These are phyloP conservation scores for Osmerus mordax DNA, from an alignment of 2,113 vertebrate genomes.

Conservation along the genomic window DNA sequence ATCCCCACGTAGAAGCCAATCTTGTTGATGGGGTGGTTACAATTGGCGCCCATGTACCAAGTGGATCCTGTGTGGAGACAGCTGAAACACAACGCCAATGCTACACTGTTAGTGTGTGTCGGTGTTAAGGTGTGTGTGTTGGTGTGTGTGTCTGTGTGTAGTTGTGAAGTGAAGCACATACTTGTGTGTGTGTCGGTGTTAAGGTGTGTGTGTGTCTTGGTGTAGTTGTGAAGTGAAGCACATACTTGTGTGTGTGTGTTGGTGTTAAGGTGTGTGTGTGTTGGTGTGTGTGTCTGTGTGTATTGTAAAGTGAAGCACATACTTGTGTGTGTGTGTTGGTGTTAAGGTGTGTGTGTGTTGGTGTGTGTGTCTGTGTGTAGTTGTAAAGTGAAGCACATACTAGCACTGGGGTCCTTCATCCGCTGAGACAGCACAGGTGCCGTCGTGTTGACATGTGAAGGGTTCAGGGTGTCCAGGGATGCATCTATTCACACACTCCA, in stretches of 20 bases:
- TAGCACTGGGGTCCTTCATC: conserved; percentile 26
- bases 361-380: neutral
- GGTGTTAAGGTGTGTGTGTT: neutral
- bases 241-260: conserved; percentile 24
- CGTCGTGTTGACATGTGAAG: conserved; percentile 8
- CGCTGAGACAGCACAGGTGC: conserved; percentile 25
- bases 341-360: too few relatives aligned
- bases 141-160: too few relatives aligned
- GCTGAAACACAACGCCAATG: conserved; percentile 10
- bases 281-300: too few relatives aligned
- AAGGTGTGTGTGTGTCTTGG: too few relatives aligned
- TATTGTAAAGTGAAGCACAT: too few relatives aligned
- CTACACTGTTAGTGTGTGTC: neutral
- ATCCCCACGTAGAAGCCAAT: conserved; percentile 39
- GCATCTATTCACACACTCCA: conserved; percentile 24
- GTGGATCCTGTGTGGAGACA: conserved; percentile 9
- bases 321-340: too few relatives aligned
- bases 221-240: neutral
- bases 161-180: too few relatives aligned
- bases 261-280: too few relatives aligned
- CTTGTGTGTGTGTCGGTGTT: too few relatives aligned
- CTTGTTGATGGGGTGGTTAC: conserved; percentile 33
- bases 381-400: conserved; percentile 20
- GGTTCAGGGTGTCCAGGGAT: neutral
- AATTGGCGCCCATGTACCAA: conserved; percentile 45